Evolutionary conservation across 2,888 invertebrate genomes (phyloP).

Genomic region (Agapostemon virescens): DNA sequence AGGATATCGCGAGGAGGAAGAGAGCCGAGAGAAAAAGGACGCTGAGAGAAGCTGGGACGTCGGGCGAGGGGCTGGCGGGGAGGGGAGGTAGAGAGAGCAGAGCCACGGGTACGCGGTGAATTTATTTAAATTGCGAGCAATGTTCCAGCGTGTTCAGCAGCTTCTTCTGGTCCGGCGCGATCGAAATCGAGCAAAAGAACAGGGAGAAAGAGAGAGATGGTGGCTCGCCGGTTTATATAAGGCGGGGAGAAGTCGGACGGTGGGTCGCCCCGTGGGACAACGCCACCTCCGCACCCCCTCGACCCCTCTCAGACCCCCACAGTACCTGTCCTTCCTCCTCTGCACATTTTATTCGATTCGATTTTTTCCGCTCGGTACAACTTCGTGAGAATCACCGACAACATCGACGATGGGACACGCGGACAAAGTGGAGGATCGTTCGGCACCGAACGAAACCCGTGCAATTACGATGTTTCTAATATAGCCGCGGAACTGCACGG

Average conservation of each 20-base stretch:
- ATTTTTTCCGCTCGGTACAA: slow-evolving; percentile 34
- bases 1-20: slow-evolving; percentile 12
- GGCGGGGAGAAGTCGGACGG: slow-evolving; percentile 54
- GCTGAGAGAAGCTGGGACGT: too few relatives aligned
- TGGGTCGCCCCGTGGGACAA: slow-evolving; percentile 66
- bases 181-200: slow-evolving; percentile 66
- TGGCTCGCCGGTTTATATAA: slow-evolving; percentile 63
- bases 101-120: slow-evolving; percentile 71
- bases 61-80: slow-evolving; percentile 13
- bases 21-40: slow-evolving; percentile 21
- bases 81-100: slow-evolving; percentile 28
- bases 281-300: slow-evolving; percentile 54
- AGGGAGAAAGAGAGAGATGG: slow-evolving; percentile 21
- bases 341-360: slow-evolving; percentile 37
- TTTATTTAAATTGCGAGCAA: slow-evolving; percentile 80
- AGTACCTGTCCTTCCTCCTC: slow-evolving; percentile 13
- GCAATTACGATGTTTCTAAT: slow-evolving; percentile 12
- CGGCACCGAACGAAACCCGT: neutral
- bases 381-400: slow-evolving; percentile 60
- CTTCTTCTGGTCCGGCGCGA: slow-evolving; percentile 71
- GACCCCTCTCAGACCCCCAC: slow-evolving; percentile 20
- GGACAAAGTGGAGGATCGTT: slow-evolving; percentile 11
- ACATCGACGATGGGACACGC: neutral
- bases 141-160: slow-evolving; percentile 80
- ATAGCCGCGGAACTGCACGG: slow-evolving; percentile 32